Conservation (phyloP, 2,113 vertebrate genomes). For the Pteruthius melanotis region DNA sequence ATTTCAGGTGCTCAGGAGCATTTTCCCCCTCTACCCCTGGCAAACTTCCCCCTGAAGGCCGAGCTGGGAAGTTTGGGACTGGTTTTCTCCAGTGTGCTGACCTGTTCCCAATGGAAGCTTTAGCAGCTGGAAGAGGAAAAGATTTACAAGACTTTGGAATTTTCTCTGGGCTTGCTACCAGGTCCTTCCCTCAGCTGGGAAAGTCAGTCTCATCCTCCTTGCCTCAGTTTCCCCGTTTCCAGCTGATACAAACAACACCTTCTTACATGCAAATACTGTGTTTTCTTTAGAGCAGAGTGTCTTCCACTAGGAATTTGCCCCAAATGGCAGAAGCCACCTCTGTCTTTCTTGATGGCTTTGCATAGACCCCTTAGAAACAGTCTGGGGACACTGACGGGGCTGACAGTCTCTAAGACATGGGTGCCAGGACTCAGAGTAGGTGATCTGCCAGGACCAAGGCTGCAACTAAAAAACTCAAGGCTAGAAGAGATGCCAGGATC, state of each 20-base stretch:
- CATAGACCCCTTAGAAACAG: not conserved
- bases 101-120: not conserved
- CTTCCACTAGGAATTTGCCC: not conserved
- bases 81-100: not conserved
- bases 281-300: not conserved
- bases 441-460: not conserved
- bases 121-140: not conserved
- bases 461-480: not conserved
- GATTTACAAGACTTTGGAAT: fast-evolving
- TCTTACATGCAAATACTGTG: not conserved
- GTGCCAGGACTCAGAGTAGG: not conserved
- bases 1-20: not conserved
- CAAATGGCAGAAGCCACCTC: not conserved
- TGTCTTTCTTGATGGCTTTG: not conserved
- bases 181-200: not conserved
- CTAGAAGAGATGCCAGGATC: not conserved
- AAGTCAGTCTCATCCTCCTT: not conserved
- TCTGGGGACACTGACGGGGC: not conserved
- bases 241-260: not conserved
- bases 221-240: not conserved
- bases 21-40: not conserved
- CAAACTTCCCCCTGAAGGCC: not conserved
- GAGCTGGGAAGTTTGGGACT: not conserved
- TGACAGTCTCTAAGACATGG: not conserved
- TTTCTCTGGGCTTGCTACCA: not conserved